Evolutionary conservation across 2,888 invertebrate species (phyloP).

Genomic region (Tetrapedia diversipes): DNA sequence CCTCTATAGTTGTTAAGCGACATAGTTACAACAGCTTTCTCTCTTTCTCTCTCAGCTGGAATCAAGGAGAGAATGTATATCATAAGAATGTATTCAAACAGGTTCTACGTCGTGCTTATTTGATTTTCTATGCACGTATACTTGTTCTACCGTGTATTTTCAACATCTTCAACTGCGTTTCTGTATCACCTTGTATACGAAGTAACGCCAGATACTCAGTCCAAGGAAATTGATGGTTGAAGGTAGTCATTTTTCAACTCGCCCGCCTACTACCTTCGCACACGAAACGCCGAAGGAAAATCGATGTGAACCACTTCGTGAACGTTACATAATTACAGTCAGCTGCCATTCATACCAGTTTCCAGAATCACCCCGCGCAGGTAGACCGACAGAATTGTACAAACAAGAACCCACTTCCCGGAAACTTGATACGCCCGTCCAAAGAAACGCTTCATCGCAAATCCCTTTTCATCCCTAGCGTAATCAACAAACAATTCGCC

Average conservation of each 20-base stretch:
- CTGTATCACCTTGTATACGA: not conserved
- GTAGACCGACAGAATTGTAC: not conserved
- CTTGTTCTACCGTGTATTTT: too few relatives aligned
- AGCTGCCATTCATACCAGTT: not conserved
- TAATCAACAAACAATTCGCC: too few relatives aligned
- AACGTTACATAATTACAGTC: not conserved
- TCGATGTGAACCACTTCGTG: not conserved
- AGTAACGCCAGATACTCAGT: not conserved
- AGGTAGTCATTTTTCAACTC: conserved; percentile 8
- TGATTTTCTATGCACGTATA: not conserved
- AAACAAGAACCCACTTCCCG: not conserved
- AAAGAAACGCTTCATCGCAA: too few relatives aligned
- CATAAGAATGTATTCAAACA: too few relatives aligned
- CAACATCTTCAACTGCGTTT: not conserved
- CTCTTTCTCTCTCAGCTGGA: too few relatives aligned
- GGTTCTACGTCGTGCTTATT: too few relatives aligned
- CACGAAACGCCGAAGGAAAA: conserved; percentile 3
- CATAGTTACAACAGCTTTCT: too few relatives aligned
- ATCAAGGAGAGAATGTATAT: too few relatives aligned
- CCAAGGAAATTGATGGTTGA: conserved; percentile 2
- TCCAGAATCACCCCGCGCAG: not conserved
- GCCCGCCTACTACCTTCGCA: not conserved
- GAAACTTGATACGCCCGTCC: too few relatives aligned
- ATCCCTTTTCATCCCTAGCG: too few relatives aligned
- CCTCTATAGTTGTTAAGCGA: too few relatives aligned